Base-by-base conservation (phyloP, 2,797 vertebrate genomes). In the Cossypha dichroa region DNA sequence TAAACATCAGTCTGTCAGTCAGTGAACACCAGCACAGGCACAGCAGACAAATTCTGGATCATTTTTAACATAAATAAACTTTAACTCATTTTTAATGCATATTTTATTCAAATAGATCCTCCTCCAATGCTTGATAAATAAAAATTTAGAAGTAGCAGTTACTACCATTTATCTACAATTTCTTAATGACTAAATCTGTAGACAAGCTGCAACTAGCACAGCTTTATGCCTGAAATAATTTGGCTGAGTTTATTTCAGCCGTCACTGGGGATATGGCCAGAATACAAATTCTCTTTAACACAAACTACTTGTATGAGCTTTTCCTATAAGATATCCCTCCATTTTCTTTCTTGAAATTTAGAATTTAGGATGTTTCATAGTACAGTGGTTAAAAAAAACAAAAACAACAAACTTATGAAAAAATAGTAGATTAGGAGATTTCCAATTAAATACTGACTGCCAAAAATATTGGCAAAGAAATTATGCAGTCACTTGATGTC, bases 251-350 rank as follows among this genome's bases (percentile, higher is more conserved):
- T 31, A 56, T 43, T 94, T 93, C 67, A 82, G 64, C 78, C 85
- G 52, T 67, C 87, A 78, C 46, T 43, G 21, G 16, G 33, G 58
- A 28, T 49, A 49, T 8, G 38, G 48, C 15, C 54, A 90, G 85
- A 90, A 85, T 94, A 73, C 13, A 88, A 90, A 91, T 85, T 86
- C 34, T 64, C 34, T 68, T 74, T 48, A 93, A 85, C 49, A 95
- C 34, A 84, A 88, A 19, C 26, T 80, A 68, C 20, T 94, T 95
- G 76, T 75, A 78, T 4, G 6, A 81, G 48, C 19, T 62, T 40
- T 70, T 91, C 41, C 59, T 83, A 34, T 48, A 34, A 54, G 41
- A 59, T 12, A 11, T 59, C 28, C 38, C 33, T 59, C 45, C 22
- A 59, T 17, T 45, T 67, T 25, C 33, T 68, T 51, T 33, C 23